These are phyloP conservation scores for Corynorhinus townsendii DNA, from an alignment of 2,113 vertebrate species.

Conservation along the genomic window DNA sequence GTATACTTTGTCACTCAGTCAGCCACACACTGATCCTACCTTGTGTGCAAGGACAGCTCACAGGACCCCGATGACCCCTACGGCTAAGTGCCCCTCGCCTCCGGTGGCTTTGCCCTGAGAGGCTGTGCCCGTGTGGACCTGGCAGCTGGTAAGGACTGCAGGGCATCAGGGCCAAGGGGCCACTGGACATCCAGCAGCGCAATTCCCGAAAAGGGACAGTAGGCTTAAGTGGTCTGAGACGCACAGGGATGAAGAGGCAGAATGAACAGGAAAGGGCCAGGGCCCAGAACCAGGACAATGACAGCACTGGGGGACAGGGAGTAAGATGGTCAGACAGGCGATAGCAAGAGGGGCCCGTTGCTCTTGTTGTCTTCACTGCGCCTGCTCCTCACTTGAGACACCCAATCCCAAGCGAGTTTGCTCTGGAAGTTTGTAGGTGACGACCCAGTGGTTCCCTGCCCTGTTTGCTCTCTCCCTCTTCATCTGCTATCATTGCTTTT, in stretches of 20 bases:
- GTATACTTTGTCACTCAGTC: not conserved
- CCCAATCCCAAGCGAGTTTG: not conserved
- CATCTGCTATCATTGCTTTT: not conserved
- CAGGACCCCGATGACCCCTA: not conserved
- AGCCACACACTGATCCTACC: not conserved
- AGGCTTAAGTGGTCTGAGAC: not conserved
- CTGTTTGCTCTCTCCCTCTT: not conserved
- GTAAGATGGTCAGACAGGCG: not conserved
- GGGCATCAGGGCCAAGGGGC: not conserved
- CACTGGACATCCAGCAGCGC: not conserved
- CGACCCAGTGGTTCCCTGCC: not conserved
- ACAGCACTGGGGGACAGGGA: fast-evolving
- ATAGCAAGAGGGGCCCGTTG: not conserved
- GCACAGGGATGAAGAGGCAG: not conserved
- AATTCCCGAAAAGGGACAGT: not conserved
- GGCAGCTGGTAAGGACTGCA: not conserved
- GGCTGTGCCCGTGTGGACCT: fast-evolving
- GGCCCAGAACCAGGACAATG: no score
- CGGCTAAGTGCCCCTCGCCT: not conserved
- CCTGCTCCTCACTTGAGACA: not conserved
- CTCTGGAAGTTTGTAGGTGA: not conserved
- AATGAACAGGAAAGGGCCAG: not conserved
- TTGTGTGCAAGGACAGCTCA: fast-evolving
- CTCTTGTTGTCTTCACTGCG: not conserved
- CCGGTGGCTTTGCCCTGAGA: not conserved